These are phyloP conservation scores for Carettochelys insculpta DNA, from an alignment of 2,113 vertebrate species.

Conservation along the genomic window DNA sequence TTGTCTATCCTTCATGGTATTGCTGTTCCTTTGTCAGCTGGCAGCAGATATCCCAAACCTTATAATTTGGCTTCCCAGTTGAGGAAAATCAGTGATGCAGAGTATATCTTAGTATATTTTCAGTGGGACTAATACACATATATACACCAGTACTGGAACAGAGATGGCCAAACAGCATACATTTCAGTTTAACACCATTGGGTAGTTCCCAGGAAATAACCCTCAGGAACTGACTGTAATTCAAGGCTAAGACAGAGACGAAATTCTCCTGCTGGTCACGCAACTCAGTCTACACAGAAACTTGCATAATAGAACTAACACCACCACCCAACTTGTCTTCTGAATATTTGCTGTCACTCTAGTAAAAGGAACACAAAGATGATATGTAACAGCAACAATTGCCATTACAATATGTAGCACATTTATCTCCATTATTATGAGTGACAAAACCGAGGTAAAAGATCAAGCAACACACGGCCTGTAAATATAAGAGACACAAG, in stretches of 20 bases:
- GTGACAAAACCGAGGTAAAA: not conserved
- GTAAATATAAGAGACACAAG: not conserved
- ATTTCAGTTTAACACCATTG: not conserved
- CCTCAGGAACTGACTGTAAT: not conserved
- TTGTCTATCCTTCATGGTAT: rapidly evolving
- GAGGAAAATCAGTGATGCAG: not conserved
- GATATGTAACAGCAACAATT: not conserved
- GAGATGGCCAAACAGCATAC: not conserved
- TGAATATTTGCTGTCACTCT: not conserved
- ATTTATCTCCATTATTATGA: not conserved
- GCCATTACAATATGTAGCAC: not conserved
- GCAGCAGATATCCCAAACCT: not conserved
- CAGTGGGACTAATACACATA: not conserved
- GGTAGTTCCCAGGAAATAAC: not conserved
- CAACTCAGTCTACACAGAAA: not conserved
- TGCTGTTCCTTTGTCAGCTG: not conserved
- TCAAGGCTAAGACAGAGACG: not conserved
- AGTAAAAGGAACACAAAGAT: not conserved
- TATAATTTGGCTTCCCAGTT: not conserved
- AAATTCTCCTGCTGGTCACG: not conserved
- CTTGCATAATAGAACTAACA: not conserved
- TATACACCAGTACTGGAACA: rapidly evolving
- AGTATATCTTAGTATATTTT: not conserved
- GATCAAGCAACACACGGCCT: not conserved
- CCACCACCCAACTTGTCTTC: not conserved